Evolutionary conservation across 2,888 invertebrate genomes (phyloP).

Genomic region (Macaria notata): DNA sequence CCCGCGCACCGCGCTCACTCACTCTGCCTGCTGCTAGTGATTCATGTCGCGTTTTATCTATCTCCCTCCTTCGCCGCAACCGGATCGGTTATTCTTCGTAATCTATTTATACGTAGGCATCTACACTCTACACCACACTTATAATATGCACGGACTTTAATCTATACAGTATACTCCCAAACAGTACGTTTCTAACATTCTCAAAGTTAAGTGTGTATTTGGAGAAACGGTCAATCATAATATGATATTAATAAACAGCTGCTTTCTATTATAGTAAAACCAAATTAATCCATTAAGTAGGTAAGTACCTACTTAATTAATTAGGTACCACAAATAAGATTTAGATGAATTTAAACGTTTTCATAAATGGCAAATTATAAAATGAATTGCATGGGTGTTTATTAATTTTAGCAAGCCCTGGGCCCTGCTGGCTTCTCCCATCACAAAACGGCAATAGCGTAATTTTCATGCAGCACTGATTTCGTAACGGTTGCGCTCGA

Average conservation of each 20-base stretch:
- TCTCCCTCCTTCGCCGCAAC: conserved; percentile 81
- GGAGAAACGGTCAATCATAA: too few species aligned
- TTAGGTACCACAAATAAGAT: too few species aligned
- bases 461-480: conserved; percentile 78
- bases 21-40: conserved; percentile 76
- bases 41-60: conserved; percentile 82
- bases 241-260: too few species aligned
- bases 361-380: too few species aligned
- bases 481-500: conserved; percentile 80
- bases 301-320: too few species aligned
- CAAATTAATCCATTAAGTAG: too few species aligned
- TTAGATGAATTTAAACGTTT: too few species aligned
- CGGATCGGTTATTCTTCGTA: conserved; percentile 81
- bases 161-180: conserved; percentile 39
- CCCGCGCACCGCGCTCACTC: conserved; percentile 60
- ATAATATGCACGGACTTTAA: conserved; percentile 73
- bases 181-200: conserved; percentile 14
- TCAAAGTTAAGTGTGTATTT: too few species aligned
- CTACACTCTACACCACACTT: too few species aligned
- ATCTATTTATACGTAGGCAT: conserved; percentile 76
- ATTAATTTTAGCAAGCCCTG: neutral
- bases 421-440: conserved; percentile 8
- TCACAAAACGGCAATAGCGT: conserved; percentile 34
- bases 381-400: too few species aligned
- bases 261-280: too few species aligned